A percentile compares a stretch with the other conserved stretches of the same genome.
phyloP scores from a whole-genome alignment of 2,888 invertebrate species.

The Epirrita christyi region DNA sequence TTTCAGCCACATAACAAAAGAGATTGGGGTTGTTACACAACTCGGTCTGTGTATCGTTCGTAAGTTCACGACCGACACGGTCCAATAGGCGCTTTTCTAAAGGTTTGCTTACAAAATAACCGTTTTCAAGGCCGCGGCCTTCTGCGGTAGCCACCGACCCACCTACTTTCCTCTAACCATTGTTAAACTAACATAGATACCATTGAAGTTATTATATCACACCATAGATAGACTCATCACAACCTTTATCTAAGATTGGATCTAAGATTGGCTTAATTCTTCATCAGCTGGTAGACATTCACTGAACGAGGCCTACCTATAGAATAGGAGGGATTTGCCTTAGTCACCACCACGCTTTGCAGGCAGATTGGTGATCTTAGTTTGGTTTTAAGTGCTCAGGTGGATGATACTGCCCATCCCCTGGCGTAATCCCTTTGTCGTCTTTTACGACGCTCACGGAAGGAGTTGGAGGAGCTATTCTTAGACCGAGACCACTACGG shows the following conservation, averaged over 20 bases:
- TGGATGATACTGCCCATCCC: too few relatives aligned
- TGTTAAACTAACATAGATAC: conserved; percentile 1
- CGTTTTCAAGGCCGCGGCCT: conserved; percentile 73
- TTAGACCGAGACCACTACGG: too few relatives aligned
- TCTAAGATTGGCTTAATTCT: too few relatives aligned
- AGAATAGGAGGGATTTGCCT: too few relatives aligned
- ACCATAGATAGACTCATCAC: conserved; percentile 8
- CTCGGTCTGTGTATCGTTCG: conserved; percentile 43
- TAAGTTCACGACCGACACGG: conserved; percentile 81
- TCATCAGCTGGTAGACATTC: too few relatives aligned
- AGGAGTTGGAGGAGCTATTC: too few relatives aligned
- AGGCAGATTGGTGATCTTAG: too few relatives aligned
- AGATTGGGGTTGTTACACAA: conserved; percentile 43
- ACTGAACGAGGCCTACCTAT: too few relatives aligned
- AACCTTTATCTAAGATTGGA: background rate
- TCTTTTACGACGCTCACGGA: too few relatives aligned
- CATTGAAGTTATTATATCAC: conserved; percentile 12
- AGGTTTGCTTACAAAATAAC: conserved; percentile 70
- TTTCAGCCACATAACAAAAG: conserved; percentile 23
- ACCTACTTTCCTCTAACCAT: conserved; percentile 48
- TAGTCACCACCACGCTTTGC: too few relatives aligned
- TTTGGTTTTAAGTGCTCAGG: too few relatives aligned
- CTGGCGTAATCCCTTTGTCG: too few relatives aligned
- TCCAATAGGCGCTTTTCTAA: conserved; percentile 71
- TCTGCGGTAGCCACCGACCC: conserved; percentile 32